Evolutionary conservation across 2,888 invertebrate species (phyloP).

Genomic region (Bhutanitis thaidina): DNA sequence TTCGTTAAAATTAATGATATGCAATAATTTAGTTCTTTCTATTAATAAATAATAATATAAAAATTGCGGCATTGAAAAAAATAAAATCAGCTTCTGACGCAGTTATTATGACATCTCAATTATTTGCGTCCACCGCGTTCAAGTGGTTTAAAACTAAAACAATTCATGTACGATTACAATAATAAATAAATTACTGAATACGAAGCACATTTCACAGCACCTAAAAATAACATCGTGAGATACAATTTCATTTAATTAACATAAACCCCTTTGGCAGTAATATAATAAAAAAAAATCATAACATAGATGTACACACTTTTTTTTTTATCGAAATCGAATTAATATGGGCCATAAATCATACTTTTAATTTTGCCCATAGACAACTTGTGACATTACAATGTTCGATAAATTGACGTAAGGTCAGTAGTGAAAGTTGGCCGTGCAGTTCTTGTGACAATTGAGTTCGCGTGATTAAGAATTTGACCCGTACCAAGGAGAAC

Average conservation of each 20-base stretch:
- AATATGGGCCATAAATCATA: background rate
- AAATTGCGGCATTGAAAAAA: background rate
- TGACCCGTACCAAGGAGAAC: background rate
- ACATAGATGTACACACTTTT: no score
- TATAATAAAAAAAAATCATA: no score
- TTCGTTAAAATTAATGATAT: background rate
- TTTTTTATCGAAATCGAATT: background rate
- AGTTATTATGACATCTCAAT: no score
- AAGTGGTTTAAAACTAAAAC: no score
- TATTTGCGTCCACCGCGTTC: no score
- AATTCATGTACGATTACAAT: no score
- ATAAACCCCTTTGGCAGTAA: no score
- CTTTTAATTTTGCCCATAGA: background rate
- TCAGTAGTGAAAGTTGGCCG: background rate
- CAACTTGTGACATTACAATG: background rate
- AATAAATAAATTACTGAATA: background rate
- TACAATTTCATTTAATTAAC: no score
- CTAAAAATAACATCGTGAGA: background rate
- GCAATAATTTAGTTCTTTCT: background rate
- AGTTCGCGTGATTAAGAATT: background rate
- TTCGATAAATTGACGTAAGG: background rate
- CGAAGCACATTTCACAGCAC: background rate
- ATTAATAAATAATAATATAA: background rate
- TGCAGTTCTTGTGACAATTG: background rate
- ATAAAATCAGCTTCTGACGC: no score